A percentile compares a stretch with the other conserved stretches of the same genome.
Conservation (phyloP, 1,140 invertebrate species). For the Bathynomus jamesi region DNA sequence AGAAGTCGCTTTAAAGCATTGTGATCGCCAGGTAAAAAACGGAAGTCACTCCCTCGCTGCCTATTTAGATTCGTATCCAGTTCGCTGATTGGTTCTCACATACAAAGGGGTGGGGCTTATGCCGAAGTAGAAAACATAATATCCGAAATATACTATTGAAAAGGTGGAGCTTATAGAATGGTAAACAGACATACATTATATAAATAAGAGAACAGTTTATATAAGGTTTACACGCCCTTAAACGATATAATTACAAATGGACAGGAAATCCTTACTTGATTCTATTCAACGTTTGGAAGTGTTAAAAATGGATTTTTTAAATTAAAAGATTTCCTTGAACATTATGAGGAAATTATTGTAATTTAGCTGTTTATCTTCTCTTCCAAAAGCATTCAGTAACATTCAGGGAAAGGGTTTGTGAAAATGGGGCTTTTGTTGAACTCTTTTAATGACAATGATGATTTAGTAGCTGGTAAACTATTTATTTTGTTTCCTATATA, state of each 20-base stretch:
- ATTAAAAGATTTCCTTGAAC: no score
- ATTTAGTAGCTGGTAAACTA: no score
- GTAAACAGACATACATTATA: conserved; percentile 4
- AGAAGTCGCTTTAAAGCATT: conserved; percentile 24
- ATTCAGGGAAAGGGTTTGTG: no score
- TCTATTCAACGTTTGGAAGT: no score
- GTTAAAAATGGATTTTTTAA: no score
- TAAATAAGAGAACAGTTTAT: not conserved
- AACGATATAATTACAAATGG: not conserved
- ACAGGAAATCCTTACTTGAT: not conserved
- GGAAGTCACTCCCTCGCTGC: conserved; percentile 17
- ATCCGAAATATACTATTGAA: conserved; percentile 9
- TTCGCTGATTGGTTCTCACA: conserved; percentile 5
- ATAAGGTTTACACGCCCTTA: not conserved
- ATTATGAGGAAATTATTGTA: no score
- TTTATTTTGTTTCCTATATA: no score
- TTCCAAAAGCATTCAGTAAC: no score
- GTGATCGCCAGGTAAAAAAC: conserved; percentile 14
- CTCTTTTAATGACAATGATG: no score
- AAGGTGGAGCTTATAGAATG: conserved; percentile 5
- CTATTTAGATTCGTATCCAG: conserved; percentile 7
- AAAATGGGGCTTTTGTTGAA: no score
- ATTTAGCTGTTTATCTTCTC: no score
- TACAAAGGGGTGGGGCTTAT: not conserved
- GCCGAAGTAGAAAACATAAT: not conserved